Percentiles rank a stretch among this genome's conserved stretches.
These are phyloP conservation scores for Spinus pinus DNA, from an alignment of 2,797 vertebrate species.

Conservation along the genomic window DNA sequence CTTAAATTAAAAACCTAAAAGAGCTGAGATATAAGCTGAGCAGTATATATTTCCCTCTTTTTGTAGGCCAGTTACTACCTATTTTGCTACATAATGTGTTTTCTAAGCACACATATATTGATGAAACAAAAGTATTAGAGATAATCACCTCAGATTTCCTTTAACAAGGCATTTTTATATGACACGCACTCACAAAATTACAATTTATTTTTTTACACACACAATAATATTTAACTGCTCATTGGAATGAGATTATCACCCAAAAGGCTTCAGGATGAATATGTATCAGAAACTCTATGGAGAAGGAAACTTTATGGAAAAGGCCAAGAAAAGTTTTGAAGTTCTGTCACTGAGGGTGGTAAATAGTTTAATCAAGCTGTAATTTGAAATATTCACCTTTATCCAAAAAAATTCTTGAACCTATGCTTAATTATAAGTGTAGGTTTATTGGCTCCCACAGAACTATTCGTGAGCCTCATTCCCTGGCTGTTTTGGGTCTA, in stretches of 20 bases:
- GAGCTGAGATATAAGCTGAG: not conserved
- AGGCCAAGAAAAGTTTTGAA: not conserved
- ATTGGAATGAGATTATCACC: constrained; percentile 50
- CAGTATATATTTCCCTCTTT: not conserved
- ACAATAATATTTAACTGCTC: constrained; percentile 58
- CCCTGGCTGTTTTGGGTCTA: not conserved
- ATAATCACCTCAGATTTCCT: constrained; percentile 45
- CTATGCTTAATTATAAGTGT: not conserved
- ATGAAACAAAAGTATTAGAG: constrained; percentile 42
- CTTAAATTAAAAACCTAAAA: not conserved
- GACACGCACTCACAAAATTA: constrained; percentile 25
- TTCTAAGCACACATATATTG: constrained; percentile 31
- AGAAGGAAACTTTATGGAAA: not conserved
- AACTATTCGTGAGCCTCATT: not conserved
- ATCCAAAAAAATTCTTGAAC: not conserved
- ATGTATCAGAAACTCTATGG: not conserved
- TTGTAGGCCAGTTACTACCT: not conserved
- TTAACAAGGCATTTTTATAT: constrained; percentile 44
- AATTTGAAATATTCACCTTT: not conserved
- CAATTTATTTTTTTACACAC: constrained; percentile 35
- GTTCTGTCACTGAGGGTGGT: not conserved
- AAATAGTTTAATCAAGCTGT: constrained; percentile 14
- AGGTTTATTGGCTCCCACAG: not conserved
- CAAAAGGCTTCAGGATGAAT: not conserved
- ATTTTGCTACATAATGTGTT: not conserved